Base-by-base conservation (phyloP, 2,888 invertebrate species). In the Cosmia pyralina region DNA sequence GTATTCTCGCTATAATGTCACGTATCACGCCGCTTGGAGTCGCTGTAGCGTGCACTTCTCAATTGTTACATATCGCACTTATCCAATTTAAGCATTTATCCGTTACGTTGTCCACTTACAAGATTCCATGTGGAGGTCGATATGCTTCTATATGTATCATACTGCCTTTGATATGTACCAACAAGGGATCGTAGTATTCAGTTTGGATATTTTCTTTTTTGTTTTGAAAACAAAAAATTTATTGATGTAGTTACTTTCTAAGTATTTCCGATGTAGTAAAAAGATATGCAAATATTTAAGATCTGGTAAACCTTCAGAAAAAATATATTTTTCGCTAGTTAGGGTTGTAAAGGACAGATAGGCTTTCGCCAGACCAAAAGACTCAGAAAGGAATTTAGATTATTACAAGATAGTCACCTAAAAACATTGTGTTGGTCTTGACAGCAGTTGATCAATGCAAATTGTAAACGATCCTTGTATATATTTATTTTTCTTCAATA, bases 1-100 rank as follows among this genome's bases (percentile, higher is more conserved):
- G 11, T 41, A 19, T 46, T 8, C 28, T 3, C 19, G 15, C 10
- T 3, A 17, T 7, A 46, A 6, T 41, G 4, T 8, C 41, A 22
- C 38, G 34, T 64, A 64, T 69, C 82, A 82, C 48, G 77, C 55
- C 34, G 13, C n/a, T 5, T 10, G 2, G 53, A 38, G 60, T 69
- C 48, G 17, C 55, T 38, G 13, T 28, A 50, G 62, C 82, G 71
- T 71, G 77, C 71, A 55, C 38, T 57, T 44, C 69, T 63, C 81
- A 71, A 75, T 84, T 69, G 84, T 65, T 52, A 70, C 62, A 60
- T 65, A 52, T 44, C 59, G 15, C 82, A 84, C 82, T 84, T 84
- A 86, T 84, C 72, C 84, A 84, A 77, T 84, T 86, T 62, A 69
- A 48, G 67, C n/a, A 52, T 63, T 62, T 75, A 69, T 72, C 73